Evolutionary conservation across 2,888 invertebrate species (phyloP).

Genomic region (Eristalinus sepulchralis): DNA sequence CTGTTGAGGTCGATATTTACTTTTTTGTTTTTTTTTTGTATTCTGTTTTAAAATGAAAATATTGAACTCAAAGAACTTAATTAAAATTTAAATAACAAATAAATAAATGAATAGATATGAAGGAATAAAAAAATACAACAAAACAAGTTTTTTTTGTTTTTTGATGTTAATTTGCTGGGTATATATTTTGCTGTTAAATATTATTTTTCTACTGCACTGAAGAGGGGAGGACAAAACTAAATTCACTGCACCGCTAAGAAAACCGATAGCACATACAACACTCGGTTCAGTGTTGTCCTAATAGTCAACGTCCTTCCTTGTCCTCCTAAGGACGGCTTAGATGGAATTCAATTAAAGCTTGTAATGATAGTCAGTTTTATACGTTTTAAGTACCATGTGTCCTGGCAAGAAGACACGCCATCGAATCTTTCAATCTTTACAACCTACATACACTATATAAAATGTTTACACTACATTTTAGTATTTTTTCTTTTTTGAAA

Average conservation of each 20-base stretch:
- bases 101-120: slow-evolving; percentile 27
- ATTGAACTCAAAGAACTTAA: slow-evolving; percentile 10
- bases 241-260: slow-evolving; percentile 9
- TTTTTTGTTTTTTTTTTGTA: slow-evolving; percentile 67
- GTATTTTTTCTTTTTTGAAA: neutral
- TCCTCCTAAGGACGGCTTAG: neutral
- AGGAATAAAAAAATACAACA: slow-evolving; percentile 32
- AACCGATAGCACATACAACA: slow-evolving; percentile 39
- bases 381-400: slow-evolving; percentile 4
- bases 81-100: neutral
- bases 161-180: slow-evolving; percentile 63
- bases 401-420: too few relatives aligned
- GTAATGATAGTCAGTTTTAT: slow-evolving; percentile 4
- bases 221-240: slow-evolving; percentile 21
- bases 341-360: slow-evolving; percentile 17
- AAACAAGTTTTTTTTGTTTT: slow-evolving; percentile 52
- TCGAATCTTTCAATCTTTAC: neutral
- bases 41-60: slow-evolving; percentile 47
- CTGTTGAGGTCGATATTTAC: slow-evolving; percentile 41
- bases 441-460: slow-evolving; percentile 60
- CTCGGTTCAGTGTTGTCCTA: neutral
- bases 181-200: slow-evolving; percentile 28
- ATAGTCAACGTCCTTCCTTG: neutral
- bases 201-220: slow-evolving; percentile 49
- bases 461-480: slow-evolving; percentile 18